Percentiles rank a stretch among this genome's conserved stretches.
Evolutionary conservation across 2,113 vertebrate species (phyloP).

Genomic region (Bufo gargarizans): DNA sequence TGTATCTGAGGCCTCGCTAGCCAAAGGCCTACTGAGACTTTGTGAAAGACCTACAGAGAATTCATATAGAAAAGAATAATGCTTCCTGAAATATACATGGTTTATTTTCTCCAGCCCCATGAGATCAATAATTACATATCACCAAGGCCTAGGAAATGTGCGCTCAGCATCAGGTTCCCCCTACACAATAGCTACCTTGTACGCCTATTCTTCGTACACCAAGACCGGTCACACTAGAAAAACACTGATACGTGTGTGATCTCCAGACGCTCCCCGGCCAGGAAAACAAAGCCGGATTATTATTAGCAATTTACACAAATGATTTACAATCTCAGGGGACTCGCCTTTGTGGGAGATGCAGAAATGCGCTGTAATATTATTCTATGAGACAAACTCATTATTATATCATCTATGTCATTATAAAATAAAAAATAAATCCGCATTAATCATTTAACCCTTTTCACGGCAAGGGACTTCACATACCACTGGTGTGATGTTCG

Average conservation of each 20-base stretch:
- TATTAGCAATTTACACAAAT: conserved; percentile 6
- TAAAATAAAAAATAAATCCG: not conserved
- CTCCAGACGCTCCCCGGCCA: not conserved
- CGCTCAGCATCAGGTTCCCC: conserved; percentile 4
- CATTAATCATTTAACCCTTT: not conserved
- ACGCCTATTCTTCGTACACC: not conserved
- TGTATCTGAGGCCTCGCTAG: not conserved
- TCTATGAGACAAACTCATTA: not conserved
- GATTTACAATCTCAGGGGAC: not conserved
- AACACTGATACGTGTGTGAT: not conserved
- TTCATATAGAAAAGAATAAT: not conserved
- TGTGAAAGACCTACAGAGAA: not conserved
- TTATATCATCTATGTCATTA: not conserved
- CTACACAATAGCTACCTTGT: conserved; percentile 19
- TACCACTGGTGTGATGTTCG: not conserved
- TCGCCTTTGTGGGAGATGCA: not conserved
- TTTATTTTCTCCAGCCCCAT: not conserved
- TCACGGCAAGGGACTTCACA: not conserved
- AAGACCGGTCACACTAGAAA: conserved; percentile 15
- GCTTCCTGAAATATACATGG: not conserved
- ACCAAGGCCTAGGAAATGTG: not conserved
- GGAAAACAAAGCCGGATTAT: conserved; percentile 19
- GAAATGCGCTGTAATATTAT: not conserved
- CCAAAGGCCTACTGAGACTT: not conserved
- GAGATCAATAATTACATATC: conserved; percentile 29